Base-by-base conservation (phyloP, 2,888 invertebrate species). In the Drosophila bunnanda region DNA sequence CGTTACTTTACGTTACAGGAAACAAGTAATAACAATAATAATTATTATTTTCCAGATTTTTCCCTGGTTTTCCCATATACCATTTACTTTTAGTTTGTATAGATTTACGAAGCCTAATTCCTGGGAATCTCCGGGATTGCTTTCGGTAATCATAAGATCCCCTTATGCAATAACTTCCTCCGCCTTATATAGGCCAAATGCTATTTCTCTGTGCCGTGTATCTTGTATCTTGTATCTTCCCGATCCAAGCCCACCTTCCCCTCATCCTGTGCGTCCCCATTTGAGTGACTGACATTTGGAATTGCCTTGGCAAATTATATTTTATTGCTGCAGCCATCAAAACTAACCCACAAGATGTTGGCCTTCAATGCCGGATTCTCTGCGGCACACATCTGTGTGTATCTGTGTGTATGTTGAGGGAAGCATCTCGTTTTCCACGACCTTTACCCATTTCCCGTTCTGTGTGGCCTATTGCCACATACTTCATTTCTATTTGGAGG, bases 401-500 rank as follows among this genome's bases (percentile, higher is more conserved):
- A 4, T 25, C 4, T 36, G 36, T 46, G 9, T 48, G 4, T 48
- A 4, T 48, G 30, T 20, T 20, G 30, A 15, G 48, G 30, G 17
- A 22, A 57, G n/a, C 54, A 59, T 54, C 66, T 80, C 75, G 62
- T 69, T 73, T 71, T 72, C 52, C 50, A 55, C 48, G 39, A 46
- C 66, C 55, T 38, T 55, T 28, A 12, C 30, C 57, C 13, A 53
- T 52, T 34, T 34, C 25, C 34, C 44, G n/a, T 17, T 58, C 39
- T 43, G 58, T 41, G 52, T 68, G 57, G 57, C 68, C 75, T 69
- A 74, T 78, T 72, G 77, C 75, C 81, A 81, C 81, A 83, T 79
- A 79, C 77, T 81, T 83, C 81, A 76, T 61, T 55, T 69, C 55
- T 76, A 58, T 76, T 59, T 67, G 53, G 58, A 41, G 62, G 36